Evolutionary conservation across 2,797 vertebrate species (phyloP), one percentile per base, ranked within the genome.

Genomic region (Acipenser transmontanus): DNA sequence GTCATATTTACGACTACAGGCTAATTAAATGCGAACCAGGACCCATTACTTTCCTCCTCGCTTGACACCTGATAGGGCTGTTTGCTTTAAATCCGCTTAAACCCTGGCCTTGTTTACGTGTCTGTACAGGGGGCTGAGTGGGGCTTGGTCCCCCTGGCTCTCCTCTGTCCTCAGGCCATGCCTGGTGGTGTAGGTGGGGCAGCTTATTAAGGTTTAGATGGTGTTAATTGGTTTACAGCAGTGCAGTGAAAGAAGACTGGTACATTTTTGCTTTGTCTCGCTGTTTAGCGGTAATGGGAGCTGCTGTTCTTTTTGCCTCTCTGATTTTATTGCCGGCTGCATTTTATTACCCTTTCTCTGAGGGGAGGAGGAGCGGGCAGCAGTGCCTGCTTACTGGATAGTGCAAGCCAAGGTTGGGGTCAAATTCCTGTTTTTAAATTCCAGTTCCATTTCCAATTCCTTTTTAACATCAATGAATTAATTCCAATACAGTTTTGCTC

Each of bases 201-300:
- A 67, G 77, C 66, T 78, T 14, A 51, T 73, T 59, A 1, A 57
- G 72, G 72, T 76, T 75, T 68, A 69, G 65, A 65, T 77, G 14
- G 17, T 69, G 65, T 66, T 72, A 61, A 63, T 74, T 69, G 57
- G 63, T 77, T 74, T 75, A 70, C 11, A 76, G 34, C 34, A 34
- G 34, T 34, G 34, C 34, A 34, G 4, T 34, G 34, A 34, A 34
- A 34, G 34, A 34, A 34, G 34, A 34, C 34, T 34, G 13, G 13
- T 34, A 13, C 62, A 13, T 7, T 11, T n/a, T 9, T 57, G 54
- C 54, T n/a, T n/a, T 11, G 54, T n/a, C 12, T 57, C 14, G 2
- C 9, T 11, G 14, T n/a, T 6, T 2, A 6, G 7, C n/a, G 12
- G 48, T 12, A 49, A 13, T 63, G 13, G 9, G 62, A 63, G 62